phyloP scores from a whole-genome alignment of 2,888 invertebrate species.

The Frankliniella fusca region DNA sequence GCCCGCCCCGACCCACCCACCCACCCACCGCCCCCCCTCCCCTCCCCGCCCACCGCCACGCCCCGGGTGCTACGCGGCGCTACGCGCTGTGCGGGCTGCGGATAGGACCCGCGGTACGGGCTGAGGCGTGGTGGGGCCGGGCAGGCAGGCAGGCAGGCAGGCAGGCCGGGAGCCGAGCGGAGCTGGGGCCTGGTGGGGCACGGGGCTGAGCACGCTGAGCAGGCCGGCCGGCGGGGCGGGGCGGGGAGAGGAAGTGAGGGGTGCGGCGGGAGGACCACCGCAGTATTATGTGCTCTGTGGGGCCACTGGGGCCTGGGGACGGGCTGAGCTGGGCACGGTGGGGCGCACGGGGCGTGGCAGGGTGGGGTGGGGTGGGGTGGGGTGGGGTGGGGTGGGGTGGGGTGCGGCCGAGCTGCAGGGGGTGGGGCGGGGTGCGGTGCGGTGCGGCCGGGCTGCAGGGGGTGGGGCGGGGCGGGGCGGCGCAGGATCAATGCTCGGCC shows the following conservation, averaged over 20 bases:
- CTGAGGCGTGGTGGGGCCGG: constrained; percentile 40
- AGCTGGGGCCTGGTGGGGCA: constrained; percentile 34
- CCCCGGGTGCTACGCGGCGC: constrained; percentile 31
- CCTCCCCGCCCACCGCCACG: constrained; percentile 31
- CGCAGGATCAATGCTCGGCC: constrained; percentile 28
- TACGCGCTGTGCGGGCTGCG: constrained; percentile 23
- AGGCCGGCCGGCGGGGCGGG: constrained; percentile 9
- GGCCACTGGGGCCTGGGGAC: constrained; percentile 9
- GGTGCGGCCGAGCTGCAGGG: constrained; percentile 13
- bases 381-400: not conserved
- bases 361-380: not conserved
- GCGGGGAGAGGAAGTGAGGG: constrained; percentile 22
- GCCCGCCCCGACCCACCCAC: constrained; percentile 30
- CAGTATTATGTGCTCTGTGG: constrained; percentile 24
- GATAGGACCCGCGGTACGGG: not conserved
- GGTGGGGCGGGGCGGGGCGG: constrained; percentile 12
- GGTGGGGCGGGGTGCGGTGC: not conserved
- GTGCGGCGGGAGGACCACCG: constrained; percentile 2
- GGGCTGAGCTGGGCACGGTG: not conserved
- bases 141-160: constrained; percentile 44
- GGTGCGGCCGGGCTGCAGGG: constrained; percentile 26
- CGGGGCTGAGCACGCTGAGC: constrained; percentile 28
- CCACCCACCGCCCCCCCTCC: constrained; percentile 23
- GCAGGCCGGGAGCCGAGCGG: constrained; percentile 37
- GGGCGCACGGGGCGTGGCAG: not conserved